These are phyloP conservation scores for Batillaria attramentaria DNA, from an alignment of 1,140 invertebrate species.

Conservation along the genomic window DNA sequence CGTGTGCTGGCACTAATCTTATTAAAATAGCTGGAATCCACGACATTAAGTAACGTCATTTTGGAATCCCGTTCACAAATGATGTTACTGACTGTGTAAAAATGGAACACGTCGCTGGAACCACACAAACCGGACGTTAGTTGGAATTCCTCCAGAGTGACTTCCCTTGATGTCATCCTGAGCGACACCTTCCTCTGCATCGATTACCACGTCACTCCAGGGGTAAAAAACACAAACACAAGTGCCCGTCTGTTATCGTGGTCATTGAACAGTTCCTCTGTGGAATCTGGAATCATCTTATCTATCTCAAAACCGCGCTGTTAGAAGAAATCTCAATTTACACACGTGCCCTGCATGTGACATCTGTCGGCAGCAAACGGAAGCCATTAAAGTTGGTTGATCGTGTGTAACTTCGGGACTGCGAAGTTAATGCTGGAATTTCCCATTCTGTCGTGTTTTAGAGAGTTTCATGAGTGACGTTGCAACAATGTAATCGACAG, in stretches of 20 bases:
- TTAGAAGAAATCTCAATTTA: background rate
- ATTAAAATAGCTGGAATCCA: background rate
- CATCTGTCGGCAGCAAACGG: slow-evolving; percentile 2
- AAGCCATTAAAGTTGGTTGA: slow-evolving; percentile 1
- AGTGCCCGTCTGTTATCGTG: background rate
- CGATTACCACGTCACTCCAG: slow-evolving; percentile 40
- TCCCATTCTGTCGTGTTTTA: no score
- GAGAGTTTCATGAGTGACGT: no score
- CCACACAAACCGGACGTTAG: background rate
- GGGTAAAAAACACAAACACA: slow-evolving; percentile 7
- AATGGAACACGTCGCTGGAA: background rate
- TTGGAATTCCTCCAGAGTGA: slow-evolving; percentile 10
- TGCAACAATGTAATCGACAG: no score
- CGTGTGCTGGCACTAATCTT: background rate
- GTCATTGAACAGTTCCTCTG: background rate
- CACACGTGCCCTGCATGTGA: no score
- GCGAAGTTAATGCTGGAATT: no score
- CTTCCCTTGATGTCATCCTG: slow-evolving; percentile 29
- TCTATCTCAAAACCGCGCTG: background rate
- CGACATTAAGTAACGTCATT: background rate
- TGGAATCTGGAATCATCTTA: background rate
- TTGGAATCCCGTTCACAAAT: no score
- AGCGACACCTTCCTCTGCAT: slow-evolving; percentile 36
- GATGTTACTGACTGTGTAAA: background rate
- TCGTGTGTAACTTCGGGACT: no score